These are phyloP conservation scores for Fringilla coelebs DNA, from an alignment of 2,797 vertebrate species.

Conservation along the genomic window DNA sequence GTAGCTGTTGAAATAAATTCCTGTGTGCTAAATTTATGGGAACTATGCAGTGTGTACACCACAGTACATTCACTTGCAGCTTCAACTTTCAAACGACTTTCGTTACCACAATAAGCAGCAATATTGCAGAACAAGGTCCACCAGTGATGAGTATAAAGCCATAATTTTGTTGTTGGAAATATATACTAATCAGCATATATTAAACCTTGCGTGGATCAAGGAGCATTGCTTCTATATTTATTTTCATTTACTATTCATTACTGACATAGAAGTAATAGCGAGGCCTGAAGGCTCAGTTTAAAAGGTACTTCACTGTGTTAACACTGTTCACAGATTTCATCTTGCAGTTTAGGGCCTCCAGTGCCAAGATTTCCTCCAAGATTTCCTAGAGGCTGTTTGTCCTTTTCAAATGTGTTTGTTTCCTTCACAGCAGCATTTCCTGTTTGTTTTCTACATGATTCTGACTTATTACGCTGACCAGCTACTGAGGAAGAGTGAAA, in stretches of 20 bases:
- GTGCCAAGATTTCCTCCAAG: neutral
- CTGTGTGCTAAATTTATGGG: slow-evolving; percentile 67
- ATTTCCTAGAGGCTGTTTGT: neutral
- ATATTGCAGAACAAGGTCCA: slow-evolving; percentile 48
- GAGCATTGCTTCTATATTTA: neutral
- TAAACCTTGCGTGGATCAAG: slow-evolving; percentile 27
- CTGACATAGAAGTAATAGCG: neutral
- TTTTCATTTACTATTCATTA: slow-evolving; percentile 45
- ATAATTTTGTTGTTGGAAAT: slow-evolving; percentile 64
- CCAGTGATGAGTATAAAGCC: neutral
- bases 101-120: slow-evolving; percentile 42
- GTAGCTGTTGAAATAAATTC: slow-evolving; percentile 70
- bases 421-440: neutral
- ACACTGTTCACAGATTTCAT: neutral
- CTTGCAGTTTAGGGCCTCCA: neutral
- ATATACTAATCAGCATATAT: slow-evolving; percentile 8
- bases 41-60: slow-evolving; percentile 54
- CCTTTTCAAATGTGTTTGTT: neutral
- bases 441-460: neutral
- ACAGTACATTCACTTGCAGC: slow-evolving; percentile 42
- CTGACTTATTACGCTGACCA: neutral
- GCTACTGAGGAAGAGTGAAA: neutral
- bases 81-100: slow-evolving; percentile 49
- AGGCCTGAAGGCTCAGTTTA: neutral
- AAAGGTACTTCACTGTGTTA: neutral